These are phyloP conservation scores for Rhynchonema sp. DNA, from an alignment of 2,888 invertebrate genomes.

Conservation along the genomic window DNA sequence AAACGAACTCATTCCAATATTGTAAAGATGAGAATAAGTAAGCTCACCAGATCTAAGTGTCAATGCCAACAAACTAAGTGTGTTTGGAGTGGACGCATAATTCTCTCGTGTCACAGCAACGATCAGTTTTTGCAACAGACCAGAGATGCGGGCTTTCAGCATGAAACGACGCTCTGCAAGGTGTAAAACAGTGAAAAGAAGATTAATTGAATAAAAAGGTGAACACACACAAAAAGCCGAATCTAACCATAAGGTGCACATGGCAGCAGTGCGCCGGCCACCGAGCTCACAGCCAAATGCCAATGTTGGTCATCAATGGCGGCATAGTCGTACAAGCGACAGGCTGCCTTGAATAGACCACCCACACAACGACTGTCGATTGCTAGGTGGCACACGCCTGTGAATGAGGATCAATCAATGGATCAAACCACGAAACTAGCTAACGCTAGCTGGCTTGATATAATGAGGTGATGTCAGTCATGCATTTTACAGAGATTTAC, in stretches of 20 bases:
- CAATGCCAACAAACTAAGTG: neutral
- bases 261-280: neutral
- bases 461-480: no score
- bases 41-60: neutral
- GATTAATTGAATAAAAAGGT: neutral
- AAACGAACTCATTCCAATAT: no score
- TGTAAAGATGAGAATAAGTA: neutral
- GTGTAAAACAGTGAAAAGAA: neutral
- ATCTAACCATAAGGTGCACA: neutral
- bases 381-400: no score
- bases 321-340: neutral
- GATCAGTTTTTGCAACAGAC: neutral
- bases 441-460: no score
- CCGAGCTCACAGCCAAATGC: neutral
- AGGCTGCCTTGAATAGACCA: neutral
- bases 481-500: no score
- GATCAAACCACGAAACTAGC: no score
- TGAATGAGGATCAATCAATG: no score
- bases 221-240: no score
- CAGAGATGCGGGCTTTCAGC: slow-evolving; percentile 1
- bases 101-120: neutral
- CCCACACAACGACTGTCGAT: neutral
- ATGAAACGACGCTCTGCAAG: neutral
- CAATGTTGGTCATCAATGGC: neutral
- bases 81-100: neutral